phyloP scores from a whole-genome alignment of 2,888 invertebrate genomes.

The Prenolepis imparis region DNA sequence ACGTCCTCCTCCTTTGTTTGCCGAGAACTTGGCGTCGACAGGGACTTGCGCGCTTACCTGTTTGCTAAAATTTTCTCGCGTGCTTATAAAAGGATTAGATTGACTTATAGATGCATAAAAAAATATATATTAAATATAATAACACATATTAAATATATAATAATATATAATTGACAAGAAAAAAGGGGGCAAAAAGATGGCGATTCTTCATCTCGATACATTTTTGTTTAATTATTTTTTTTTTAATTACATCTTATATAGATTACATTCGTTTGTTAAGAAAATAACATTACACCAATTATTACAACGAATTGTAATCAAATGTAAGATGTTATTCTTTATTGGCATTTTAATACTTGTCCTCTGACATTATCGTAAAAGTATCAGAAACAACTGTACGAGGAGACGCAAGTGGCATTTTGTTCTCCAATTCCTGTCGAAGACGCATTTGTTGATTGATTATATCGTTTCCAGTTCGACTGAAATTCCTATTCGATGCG shows the following conservation, averaged over 20 bases:
- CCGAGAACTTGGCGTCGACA: not conserved
- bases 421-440: not conserved
- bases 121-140: too few species aligned
- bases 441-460: not conserved
- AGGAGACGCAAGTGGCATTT: not conserved
- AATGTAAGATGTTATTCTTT: not conserved
- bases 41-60: not conserved
- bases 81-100: not conserved
- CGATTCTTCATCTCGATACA: not conserved
- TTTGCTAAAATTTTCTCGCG: not conserved
- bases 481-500: not conserved
- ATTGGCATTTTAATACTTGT: not conserved
- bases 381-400: not conserved
- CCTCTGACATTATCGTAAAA: not conserved
- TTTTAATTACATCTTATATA: not conserved
- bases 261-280: not conserved
- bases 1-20: not conserved
- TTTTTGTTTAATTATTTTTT: not conserved
- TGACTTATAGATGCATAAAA: not conserved
- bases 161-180: not conserved
- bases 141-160: too few species aligned
- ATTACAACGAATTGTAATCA: not conserved
- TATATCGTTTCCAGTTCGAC: not conserved
- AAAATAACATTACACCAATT: not conserved
- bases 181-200: not conserved